Base-by-base conservation (phyloP, 1,140 invertebrate species). In the Lasioglossum baleicum region DNA sequence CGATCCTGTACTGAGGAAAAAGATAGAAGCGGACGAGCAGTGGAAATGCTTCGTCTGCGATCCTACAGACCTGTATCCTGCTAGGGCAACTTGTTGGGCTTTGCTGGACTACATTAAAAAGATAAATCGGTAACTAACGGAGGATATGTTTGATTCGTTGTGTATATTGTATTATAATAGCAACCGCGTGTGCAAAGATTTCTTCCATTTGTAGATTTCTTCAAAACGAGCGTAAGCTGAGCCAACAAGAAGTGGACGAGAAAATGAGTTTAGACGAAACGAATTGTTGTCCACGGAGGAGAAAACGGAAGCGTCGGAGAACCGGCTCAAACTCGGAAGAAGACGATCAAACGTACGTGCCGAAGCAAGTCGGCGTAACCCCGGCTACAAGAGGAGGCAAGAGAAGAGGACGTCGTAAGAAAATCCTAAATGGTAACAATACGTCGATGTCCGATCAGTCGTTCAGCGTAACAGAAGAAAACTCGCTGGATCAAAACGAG, bases 41-140 rank as follows among this genome's bases (percentile, higher is more conserved):
- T 98, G 97, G 97, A 95, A 95, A 81, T 98, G 97, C 91, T 98
- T 97, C 88, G 94, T 95, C 22, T 98, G 97, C 90, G 95, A 96
- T 89, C 94, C 95, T 0, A 94, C 92, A 74, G 95, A 95, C 83
- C 90, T 98, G 2, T 96, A 94, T 91, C 94, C 94, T 10, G 89
- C 95, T 40, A 92, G 96, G 63, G 95, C 95, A 48, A 88, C 94
- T 44, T 96, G 95, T 86, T 95, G 95, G 94, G 95, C 95, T 13
- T 88, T 95, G 2, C 83, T 92, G 20, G 84, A 90, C 51, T 90
- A 93, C 58, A 83, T 93, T 35, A 88, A 92, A 83, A 90, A 87
- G 22, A 87, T 91, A 35, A 88, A 87, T 26, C 91, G 89, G 90
- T 92, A 88, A 15, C 40, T 72, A n/a, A 58, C 17, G 35, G 63